These are phyloP conservation scores for Motacilla alba DNA, from an alignment of 2,113 vertebrate genomes.

Conservation along the genomic window DNA sequence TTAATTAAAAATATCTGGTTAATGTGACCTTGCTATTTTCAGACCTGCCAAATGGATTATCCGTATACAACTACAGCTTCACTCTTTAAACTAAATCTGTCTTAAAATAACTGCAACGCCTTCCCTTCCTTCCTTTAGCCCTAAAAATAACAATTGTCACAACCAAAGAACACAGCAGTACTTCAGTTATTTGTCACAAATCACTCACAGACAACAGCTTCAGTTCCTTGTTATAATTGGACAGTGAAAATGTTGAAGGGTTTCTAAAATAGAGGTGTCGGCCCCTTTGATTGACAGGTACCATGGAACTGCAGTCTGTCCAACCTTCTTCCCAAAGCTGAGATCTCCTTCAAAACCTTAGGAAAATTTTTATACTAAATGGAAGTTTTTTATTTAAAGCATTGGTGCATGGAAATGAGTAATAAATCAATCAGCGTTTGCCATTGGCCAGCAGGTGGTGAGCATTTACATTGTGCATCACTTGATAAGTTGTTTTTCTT, in stretches of 20 bases:
- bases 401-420: not conserved
- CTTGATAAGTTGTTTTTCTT: not conserved
- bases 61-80: not conserved
- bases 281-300: conserved; percentile 12
- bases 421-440: not conserved
- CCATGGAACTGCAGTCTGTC: not conserved
- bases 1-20: not conserved
- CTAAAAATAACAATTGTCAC: conserved; percentile 46
- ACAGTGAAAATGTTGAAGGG: not conserved
- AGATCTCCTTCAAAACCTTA: not conserved
- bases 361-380: not conserved
- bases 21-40: not conserved
- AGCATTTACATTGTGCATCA: not conserved
- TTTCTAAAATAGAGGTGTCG: conserved; percentile 32
- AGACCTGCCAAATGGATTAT: not conserved
- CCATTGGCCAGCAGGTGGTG: not conserved
- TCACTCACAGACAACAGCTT: conserved; percentile 11
- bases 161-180: not conserved
- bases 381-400: not conserved
- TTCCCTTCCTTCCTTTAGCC: not conserved
- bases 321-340: not conserved
- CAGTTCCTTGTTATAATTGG: not conserved
- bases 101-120: not conserved
- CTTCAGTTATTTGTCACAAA: conserved; percentile 21
- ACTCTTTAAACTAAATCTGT: not conserved